A percentile compares a stretch with the other conserved stretches of the same genome.
Conservation (phyloP, 2,113 vertebrate species). For the Caranx ignobilis region DNA sequence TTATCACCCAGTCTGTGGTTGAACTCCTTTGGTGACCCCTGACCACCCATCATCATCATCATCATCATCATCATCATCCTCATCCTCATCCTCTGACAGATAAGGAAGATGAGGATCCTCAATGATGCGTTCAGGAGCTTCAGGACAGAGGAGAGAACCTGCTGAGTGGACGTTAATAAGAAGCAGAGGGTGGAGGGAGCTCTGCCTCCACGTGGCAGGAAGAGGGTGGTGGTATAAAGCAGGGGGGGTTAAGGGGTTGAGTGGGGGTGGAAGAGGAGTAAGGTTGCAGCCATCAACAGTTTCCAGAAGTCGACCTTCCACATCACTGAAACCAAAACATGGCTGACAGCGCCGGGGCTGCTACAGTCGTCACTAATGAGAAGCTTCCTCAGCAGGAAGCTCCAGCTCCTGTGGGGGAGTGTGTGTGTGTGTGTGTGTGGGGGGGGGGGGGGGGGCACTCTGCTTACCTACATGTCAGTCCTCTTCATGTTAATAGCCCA, state of each 20-base stretch:
- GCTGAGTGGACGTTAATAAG: too few species aligned
- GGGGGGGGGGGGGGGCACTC: background rate
- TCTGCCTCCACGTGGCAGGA: conserved; percentile 64
- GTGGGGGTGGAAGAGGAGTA: background rate
- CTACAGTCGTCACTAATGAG: conserved; percentile 32
- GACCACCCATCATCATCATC: too few species aligned
- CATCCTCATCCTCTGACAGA: too few species aligned
- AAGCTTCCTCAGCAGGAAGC: conserved; percentile 1
- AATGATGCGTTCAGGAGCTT: too few species aligned
- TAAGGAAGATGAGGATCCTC: too few species aligned
- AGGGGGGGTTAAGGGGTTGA: background rate
- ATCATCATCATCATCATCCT: too few species aligned
- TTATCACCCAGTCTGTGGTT: too few species aligned
- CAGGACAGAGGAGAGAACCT: too few species aligned
- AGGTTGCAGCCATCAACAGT: conserved; percentile 23
- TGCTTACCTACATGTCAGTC: conserved; percentile 3
- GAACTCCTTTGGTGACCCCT: too few species aligned
- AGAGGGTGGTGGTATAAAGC: conserved; percentile 16
- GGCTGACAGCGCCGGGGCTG: background rate
- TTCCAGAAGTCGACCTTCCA: conserved; percentile 43
- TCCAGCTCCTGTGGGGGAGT: too few species aligned
- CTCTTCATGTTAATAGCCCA: conserved; percentile 7
- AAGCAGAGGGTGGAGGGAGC: conserved; percentile 19
- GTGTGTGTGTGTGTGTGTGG: too few species aligned
- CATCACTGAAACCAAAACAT: conserved; percentile 57